Evolutionary conservation across 1,140 invertebrate species (phyloP), one percentile per base, ranked within the genome.

Genomic region (Pogonus chalceus): DNA sequence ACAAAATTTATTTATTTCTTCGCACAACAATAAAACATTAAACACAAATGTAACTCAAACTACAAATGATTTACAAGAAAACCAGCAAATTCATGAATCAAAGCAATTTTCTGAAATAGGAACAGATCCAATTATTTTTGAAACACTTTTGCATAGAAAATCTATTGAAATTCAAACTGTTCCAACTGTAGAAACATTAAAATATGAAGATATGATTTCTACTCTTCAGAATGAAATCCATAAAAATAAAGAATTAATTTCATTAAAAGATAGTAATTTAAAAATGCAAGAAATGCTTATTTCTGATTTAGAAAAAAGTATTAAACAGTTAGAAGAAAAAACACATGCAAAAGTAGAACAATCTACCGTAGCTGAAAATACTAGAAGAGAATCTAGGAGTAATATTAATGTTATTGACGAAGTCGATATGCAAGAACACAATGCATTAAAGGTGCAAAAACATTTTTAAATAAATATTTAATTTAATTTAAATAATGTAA

Each of bases 361-460:
- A 43, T 7, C 18, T 12, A 4, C 14, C 14, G 37, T 43, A 4
- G 18, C 37, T 7, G 37, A 43, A 43, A 43, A 43, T 43, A 16
- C 18, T 9, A 14, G 4, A 7, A 9, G 37, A 43, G 37, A 43
- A 43, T 4, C 37, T 7, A 9, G 37, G 4, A 7, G 18, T 4
- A 7, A 43, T 10, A 16, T 43, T 4, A 43, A 43, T 43, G 37
- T 43, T 12, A 43, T 43, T 43, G 37, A 43, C 18, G 37, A 43
- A 43, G 37, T 43, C 18, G 37, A 43, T 43, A 10, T 43, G 18
- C 7, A 43, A 43, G 37, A 43, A 43, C 37, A 43, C 18, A 43
- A 43, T 43, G 37, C 37, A 43, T 43, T 43, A 18, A 43, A 43
- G 37, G 37, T 43, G 18, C 4, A 9, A 12, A 18, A 31, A 43